A percentile compares a stretch with the other conserved stretches of the same genome.
Evolutionary conservation across 2,113 vertebrate genomes (phyloP).

Genomic region (Sinocyclocheilus anshuiensis): DNA sequence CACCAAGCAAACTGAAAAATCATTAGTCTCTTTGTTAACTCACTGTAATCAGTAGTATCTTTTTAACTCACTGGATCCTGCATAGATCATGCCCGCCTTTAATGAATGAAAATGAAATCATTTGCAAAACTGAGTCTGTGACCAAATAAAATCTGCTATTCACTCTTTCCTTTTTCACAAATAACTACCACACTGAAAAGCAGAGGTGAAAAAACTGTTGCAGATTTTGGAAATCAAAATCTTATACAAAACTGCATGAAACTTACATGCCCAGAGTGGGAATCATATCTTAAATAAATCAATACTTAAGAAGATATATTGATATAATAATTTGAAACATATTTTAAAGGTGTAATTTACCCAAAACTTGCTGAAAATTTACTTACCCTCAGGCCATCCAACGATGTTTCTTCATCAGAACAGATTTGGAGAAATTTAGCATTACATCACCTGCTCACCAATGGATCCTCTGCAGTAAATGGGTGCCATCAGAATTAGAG

Average conservation of each 20-base stretch:
- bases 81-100: not conserved
- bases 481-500: not conserved
- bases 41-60: not conserved
- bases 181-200: not conserved
- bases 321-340: not conserved
- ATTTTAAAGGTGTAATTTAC: not conserved
- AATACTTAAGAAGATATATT: not conserved
- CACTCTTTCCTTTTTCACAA: not conserved
- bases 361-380: not conserved
- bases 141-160: not conserved
- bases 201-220: not conserved
- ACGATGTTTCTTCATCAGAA: not conserved
- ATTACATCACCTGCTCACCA: not conserved
- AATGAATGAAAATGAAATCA: not conserved
- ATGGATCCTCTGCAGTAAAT: not conserved
- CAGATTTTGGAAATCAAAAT: not conserved
- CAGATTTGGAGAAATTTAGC: not conserved
- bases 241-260: not conserved
- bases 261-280: not conserved
- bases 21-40: not conserved
- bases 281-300: not conserved
- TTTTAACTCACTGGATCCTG: not conserved
- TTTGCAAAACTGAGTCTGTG: not conserved
- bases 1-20: not conserved
- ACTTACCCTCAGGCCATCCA: not conserved